Conservation (phyloP, 2,113 vertebrate genomes). For the Leptosomus discolor region DNA sequence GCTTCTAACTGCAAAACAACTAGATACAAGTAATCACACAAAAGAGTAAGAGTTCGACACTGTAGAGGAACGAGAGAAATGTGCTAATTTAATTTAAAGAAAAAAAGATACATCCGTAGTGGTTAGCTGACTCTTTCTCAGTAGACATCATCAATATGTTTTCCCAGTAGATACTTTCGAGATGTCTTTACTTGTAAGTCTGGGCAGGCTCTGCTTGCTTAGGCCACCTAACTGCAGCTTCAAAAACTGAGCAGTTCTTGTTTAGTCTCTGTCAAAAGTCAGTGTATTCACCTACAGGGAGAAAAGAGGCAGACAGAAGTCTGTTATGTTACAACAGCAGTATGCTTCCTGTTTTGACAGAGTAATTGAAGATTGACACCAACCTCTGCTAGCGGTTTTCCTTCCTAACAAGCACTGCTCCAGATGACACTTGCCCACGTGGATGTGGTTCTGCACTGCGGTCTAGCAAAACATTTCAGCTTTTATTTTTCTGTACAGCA, state of each 20-base stretch:
- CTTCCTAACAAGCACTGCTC: slow-evolving; percentile 24
- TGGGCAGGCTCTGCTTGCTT: background rate
- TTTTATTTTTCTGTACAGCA: background rate
- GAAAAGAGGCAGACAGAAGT: background rate
- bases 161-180: background rate
- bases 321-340: background rate
- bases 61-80: background rate
- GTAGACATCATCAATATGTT: background rate
- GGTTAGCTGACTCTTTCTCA: background rate
- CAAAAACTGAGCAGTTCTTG: background rate
- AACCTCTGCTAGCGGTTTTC: background rate
- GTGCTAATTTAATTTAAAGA: background rate
- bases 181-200: background rate
- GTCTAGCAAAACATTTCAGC: slow-evolving; percentile 17
- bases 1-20: background rate
- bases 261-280: background rate
- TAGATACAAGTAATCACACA: background rate
- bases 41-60: background rate
- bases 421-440: slow-evolving; percentile 32
- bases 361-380: background rate
- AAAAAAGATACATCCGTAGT: background rate
- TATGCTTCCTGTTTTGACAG: background rate
- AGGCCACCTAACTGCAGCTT: background rate
- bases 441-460: background rate
- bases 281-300: background rate